phyloP scores from a whole-genome alignment of 2,797 vertebrate genomes.

The Percopsis omiscomaycus region DNA sequence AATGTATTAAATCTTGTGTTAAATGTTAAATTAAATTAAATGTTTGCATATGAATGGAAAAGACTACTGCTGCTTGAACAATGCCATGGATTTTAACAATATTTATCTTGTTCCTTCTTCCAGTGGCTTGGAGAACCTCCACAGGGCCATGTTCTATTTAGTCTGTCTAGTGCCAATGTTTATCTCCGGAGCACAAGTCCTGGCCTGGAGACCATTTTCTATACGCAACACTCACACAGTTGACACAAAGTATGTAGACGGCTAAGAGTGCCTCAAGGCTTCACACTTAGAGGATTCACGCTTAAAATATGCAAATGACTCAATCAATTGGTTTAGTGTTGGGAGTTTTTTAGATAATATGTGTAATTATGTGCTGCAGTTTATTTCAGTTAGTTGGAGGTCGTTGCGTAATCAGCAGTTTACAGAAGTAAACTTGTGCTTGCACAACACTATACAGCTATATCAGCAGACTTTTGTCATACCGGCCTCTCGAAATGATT shows the following conservation, averaged over 20 bases:
- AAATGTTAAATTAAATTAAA: too few relatives aligned
- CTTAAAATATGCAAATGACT: background rate
- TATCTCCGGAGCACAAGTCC: conserved; percentile 76
- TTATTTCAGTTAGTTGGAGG: too few relatives aligned
- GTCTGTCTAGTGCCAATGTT: conserved; percentile 85
- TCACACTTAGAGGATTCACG: background rate
- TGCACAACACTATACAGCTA: too few relatives aligned
- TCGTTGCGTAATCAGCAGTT: too few relatives aligned
- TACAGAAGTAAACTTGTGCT: too few relatives aligned
- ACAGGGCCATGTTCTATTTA: conserved; percentile 84
- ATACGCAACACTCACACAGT: conserved; percentile 83
- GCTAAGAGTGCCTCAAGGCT: conserved; percentile 38
- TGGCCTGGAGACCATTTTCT: conserved; percentile 86
- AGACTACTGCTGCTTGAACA: too few relatives aligned
- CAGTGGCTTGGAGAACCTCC: conserved; percentile 79
- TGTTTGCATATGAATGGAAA: too few relatives aligned
- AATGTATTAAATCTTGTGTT: too few relatives aligned
- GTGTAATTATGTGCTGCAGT: too few relatives aligned
- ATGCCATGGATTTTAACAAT: background rate
- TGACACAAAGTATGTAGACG: conserved; percentile 72
- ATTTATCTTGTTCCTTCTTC: conserved; percentile 18
- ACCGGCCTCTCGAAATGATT: too few relatives aligned
- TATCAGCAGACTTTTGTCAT: too few relatives aligned
- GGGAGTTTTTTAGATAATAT: too few relatives aligned
- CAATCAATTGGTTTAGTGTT: background rate